phyloP scores from a whole-genome alignment of 2,888 invertebrate species.

The Zhuqinia jingwanae region DNA sequence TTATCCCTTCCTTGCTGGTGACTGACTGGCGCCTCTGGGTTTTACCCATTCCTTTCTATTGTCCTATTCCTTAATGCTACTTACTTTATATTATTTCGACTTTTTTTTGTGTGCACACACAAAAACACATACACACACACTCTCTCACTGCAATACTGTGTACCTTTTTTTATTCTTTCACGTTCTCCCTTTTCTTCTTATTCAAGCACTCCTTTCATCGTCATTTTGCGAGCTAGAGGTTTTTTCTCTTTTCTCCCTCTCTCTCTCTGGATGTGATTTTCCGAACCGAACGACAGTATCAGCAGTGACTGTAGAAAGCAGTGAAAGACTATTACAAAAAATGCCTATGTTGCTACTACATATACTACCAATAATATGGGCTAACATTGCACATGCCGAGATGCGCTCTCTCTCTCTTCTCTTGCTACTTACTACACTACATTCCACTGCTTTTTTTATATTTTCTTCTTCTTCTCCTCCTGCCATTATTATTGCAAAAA shows the following conservation, averaged over 20 bases:
- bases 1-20: conserved; percentile 51
- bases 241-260: no score
- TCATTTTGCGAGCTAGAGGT: conserved; percentile 56
- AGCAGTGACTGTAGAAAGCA: conserved; percentile 29
- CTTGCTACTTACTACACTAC: conserved; percentile 4
- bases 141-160: conserved; percentile 13
- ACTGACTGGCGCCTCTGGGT: conserved; percentile 72
- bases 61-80: conserved; percentile 24
- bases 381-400: conserved; percentile 72
- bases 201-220: conserved; percentile 57
- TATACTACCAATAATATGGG: not conserved
- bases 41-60: conserved; percentile 58
- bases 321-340: conserved; percentile 29
- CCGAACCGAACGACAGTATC: conserved; percentile 33
- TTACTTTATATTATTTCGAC: conserved; percentile 20
- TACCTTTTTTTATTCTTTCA: not conserved
- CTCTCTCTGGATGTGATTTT: conserved; percentile 51
- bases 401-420: conserved; percentile 57
- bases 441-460: no score
- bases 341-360: no score
- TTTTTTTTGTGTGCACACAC: conserved; percentile 41
- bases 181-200: conserved; percentile 18
- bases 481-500: conserved; percentile 44
- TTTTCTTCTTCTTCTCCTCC: no score
- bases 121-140: not conserved